Evolutionary conservation across 35 echinoderm and acorn worm species (phyloP), one percentile per base, ranked within the genome.

Genomic region (Amphiura filiformis): DNA sequence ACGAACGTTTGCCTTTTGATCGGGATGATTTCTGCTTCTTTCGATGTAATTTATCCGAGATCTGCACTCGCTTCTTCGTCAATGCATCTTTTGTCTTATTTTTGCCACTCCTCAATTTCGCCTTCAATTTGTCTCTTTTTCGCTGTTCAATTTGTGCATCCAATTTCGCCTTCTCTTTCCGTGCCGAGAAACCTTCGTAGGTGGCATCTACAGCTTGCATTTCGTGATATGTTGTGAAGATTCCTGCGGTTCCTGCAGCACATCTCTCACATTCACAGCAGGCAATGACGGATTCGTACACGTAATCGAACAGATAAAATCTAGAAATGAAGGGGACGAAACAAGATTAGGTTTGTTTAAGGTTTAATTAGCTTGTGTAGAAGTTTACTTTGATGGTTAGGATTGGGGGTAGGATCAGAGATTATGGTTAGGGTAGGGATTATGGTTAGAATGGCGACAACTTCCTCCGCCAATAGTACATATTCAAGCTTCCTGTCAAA

Each of bases 121-220:
- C 22, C 88, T 36, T 76, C 61, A 39, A 26, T 34, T 49, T 39
- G 0, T 85, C 76, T 49, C 36, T 23, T 11, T 57, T 56, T 40
- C 38, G 23, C 9, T 39, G 12, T 35, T 35, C 32, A 36, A 91
- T 75, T 12, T 17, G 33, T 15, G 65, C 65, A 52, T 91, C 89
- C 31, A 91, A 65, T 65, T 80, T 91, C 35, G 37, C 37, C 35
- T 91, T 91, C 75, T 91, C 89, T 64, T 79, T 37, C 28, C 82
- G 28, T 11, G 89, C 89, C 33, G 89, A 91, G 56, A 91, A 91
- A 37, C 76, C 40, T 42, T 57, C 65, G 30, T 57, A 91, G 36
- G 89, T 85, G 34, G 82, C 82, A 38, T 91, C 82, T 37, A 91
- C 76, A 0, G 26, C 34, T 36, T 65, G n/a, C 31, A 85, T 2